Evolutionary conservation across 2,113 vertebrate genomes (phyloP).

Genomic region (Dolichotis patagonum): DNA sequence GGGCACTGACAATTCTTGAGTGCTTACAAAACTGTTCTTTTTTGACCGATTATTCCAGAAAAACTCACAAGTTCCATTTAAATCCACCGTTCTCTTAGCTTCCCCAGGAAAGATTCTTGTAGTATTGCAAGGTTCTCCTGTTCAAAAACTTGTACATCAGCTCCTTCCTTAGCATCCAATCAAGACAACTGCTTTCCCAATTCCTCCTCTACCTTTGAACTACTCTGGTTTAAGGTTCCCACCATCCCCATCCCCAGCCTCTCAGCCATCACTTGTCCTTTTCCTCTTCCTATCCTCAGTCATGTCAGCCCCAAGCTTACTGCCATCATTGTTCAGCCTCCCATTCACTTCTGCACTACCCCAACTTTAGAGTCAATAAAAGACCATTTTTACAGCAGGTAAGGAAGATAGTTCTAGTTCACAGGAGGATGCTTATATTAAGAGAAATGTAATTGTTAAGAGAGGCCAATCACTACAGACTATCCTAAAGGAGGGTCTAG

Average conservation of each 20-base stretch:
- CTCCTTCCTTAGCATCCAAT: not conserved
- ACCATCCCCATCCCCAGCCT: not conserved
- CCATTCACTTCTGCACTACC: not conserved
- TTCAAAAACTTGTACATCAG: not conserved
- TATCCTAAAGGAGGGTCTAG: not conserved
- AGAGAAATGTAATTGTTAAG: not conserved
- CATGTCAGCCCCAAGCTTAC: not conserved
- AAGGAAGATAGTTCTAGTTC: slow-evolving; percentile 15
- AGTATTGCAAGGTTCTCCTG: not conserved
- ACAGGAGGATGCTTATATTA: not conserved
- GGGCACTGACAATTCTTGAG: not conserved
- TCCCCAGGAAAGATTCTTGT: not conserved
- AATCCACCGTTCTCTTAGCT: slow-evolving; percentile 21
- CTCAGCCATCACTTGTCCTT: not conserved
- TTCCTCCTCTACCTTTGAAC: not conserved
- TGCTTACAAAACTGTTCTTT: slow-evolving; percentile 11
- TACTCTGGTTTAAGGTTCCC: not conserved
- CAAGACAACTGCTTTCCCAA: not conserved
- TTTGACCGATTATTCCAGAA: not conserved
- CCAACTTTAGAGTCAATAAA: not conserved
- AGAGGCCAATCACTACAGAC: not conserved
- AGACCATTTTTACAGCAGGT: not conserved
- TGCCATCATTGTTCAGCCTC: not conserved
- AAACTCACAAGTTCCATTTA: not conserved
- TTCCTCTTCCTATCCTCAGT: not conserved